Base-by-base conservation (phyloP, 2,797 vertebrate species). In the Petrocephalus schoutedeni region DNA sequence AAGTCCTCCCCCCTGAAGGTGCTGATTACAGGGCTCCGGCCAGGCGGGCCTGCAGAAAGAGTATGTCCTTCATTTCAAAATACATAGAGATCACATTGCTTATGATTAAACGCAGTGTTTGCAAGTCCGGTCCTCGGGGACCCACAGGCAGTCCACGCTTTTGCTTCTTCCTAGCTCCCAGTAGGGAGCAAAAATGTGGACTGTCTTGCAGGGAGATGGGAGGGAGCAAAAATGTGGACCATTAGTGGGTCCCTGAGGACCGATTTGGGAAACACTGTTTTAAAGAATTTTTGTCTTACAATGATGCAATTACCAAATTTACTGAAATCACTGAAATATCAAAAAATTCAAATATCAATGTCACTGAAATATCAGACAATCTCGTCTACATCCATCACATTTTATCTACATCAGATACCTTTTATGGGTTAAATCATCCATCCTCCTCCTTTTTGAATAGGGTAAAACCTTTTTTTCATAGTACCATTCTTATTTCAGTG, bases 21-120 rank as follows among this genome's bases (percentile, higher is more conserved):
- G 53, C 89, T 96, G n/a, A 89, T 97, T 89, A 92, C 95, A 21
- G 95, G 95, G 0, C 91, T 97, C 87, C 95, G 91, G 64, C 94
- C 96, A 19, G 95, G 95, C 8, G 96, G 96, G 86, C 92, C 95
- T 5, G 94, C 94, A 1, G 96, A 97, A 91, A 95, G 93, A 96
- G 98, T 99, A 95, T 0, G 93, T 90, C 5, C 28, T 85, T 16
- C 84, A 16, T 58, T 88, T 49, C 53, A 61, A 21, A 45, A 71
- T 23, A 53, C 82, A 86, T 23, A 2, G 2, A 56, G 10, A 28
- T 84, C 82, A 51, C 82, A 12, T 54, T 28, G 8, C 4, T 32
- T n/a, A 49, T 85, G 45, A 36, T 41, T 41, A 19, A 71, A 71
- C 36, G 64, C 64, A 67, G 28, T 36, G 28, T 71, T 36, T 16